phyloP scores from a whole-genome alignment of 1,140 invertebrate species.

The Ptiloglossa arizonensis region DNA sequence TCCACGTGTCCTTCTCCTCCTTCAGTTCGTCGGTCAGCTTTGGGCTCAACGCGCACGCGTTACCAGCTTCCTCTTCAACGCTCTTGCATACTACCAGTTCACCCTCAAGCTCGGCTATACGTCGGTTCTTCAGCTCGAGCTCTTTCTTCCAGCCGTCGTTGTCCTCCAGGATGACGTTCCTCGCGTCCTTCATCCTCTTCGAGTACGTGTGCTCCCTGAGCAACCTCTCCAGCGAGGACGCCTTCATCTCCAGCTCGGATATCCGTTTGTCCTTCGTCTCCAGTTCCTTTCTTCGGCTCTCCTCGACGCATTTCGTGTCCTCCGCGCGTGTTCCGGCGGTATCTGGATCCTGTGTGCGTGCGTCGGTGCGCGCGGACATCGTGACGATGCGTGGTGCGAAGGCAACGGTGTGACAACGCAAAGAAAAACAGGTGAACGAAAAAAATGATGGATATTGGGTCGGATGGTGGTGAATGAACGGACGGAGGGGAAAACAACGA shows the following conservation, averaged over 20 bases:
- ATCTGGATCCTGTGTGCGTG: constrained; percentile 26
- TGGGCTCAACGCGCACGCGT: not conserved
- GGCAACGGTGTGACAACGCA: constrained; percentile 34
- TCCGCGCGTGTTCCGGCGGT: not conserved
- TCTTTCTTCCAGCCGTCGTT: constrained; percentile 76
- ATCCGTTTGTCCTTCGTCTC: constrained; percentile 19
- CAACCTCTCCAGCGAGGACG: constrained; percentile 6
- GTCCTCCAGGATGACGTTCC: constrained; percentile 4
- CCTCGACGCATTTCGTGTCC: not conserved
- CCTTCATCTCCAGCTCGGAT: constrained; percentile 19
- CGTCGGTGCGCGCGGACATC: constrained; percentile 37
- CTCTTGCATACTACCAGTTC: constrained; percentile 9
- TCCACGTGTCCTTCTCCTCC: constrained; percentile 68
- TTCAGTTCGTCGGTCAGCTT: constrained; percentile 25
- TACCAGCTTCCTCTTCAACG: not conserved
- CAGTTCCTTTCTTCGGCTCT: constrained; percentile 20
- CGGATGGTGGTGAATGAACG: not conserved
- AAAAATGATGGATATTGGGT: not conserved
- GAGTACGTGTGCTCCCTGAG: not conserved
- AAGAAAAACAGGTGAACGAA: constrained; percentile 36
- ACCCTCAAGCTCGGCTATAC: constrained; percentile 25
- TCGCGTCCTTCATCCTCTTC: constrained; percentile 29
- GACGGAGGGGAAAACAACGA: not conserved
- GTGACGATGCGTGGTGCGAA: constrained; percentile 23
- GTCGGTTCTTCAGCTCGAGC: constrained; percentile 79